Evolutionary conservation across 2,113 vertebrate species (phyloP), one percentile per base, ranked within the genome.

Genomic region (Nannospalax galili): DNA sequence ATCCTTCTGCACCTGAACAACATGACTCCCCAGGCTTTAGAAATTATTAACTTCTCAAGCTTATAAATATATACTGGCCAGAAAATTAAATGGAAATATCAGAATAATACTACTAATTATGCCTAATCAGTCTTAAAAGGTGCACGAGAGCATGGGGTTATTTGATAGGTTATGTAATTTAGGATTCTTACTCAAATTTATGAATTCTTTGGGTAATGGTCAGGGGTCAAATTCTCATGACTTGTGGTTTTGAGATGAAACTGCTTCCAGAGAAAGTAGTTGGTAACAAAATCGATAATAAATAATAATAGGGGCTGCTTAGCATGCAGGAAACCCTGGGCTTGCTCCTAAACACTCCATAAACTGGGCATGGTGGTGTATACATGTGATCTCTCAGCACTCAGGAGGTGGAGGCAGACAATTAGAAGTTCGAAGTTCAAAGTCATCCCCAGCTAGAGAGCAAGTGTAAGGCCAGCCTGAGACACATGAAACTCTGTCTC

Each of bases 41-140:
- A 93, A 93, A 84, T 84, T 90, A 78, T 80, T 95, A 91, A 81
- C n/a, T n/a, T n/a, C n/a, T n/a, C 72, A 56, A 64, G 37, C 64
- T 87, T 92, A 84, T 58, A 93, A 52, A 84, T 77, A 69, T 84
- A 92, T 84, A 90, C 95, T 93, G 72, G 85, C 32, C 40, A 95
- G 90, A 93, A 93, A 67, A 87, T 80, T 74, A 89, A 96, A 79
- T 45, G 74, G 37, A 92, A 95, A 88, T 82, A 95, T 64, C 40
- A 89, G 60, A 95, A 65, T 90, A 95, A 90, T 67, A 77, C 67
- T 93, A 92, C 67, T 93, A 92, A 94, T 86, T 97, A 60, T 7
- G 11, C 37, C 37, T 92, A 90, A 85, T 97, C 85, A 78, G 40
- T 88, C 48, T 88, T 92, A 90, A 88, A 84, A 88, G 42, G 84